Base-by-base conservation (phyloP, 2,888 invertebrate species). In the Poecilobothrus nobilitatus region DNA sequence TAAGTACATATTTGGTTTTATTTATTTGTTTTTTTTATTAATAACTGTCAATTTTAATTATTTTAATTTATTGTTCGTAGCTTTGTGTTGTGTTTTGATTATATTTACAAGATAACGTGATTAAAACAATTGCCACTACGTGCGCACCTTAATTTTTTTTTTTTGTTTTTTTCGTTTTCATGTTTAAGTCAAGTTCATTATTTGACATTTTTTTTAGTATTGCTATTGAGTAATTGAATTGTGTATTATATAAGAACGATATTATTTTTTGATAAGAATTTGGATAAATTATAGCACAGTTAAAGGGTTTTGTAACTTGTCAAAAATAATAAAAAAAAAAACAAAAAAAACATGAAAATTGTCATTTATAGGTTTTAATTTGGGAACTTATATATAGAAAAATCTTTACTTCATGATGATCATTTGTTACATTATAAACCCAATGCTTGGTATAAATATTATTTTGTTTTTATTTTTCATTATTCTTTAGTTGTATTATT, bases 31-130 rank as follows among this genome's bases (percentile, higher is more conserved):
- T n/a, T n/a, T n/a, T n/a, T n/a, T n/a, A n/a, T n/a, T 53, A 53
- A 53, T 53, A 9, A 15, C 6, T 53, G 53, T 53, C 18, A 53
- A 53, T 53, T 37, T 53, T 53, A 53, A 12, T 12, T 9, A 53
- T 18, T 18, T 53, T 18, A n/a, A 53, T 53, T 53, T 53, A 18
- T 53, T 53, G 6, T 53, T 41, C 41, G n/a, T n/a, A 12, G 7
- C 7, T 41, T 5, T 27, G 2, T 27, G 27, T 27, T 53, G 53
- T 69, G 44, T 69, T 64, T 66, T 67, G 20, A 65, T 53, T 53
- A 53, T 53, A 12, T 53, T 69, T 70, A 71, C 71, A 71, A 70
- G 70, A 70, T 70, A 68, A 71, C 70, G 69, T 70, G 68, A 71
- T 68, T 62, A 44, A 66, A 66, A 12, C 71, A 71, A 71, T 71